A percentile compares a stretch with the other conserved stretches of the same genome.
Evolutionary conservation across 2,888 invertebrate genomes (phyloP).

Genomic region (Tetragnatha montana): DNA sequence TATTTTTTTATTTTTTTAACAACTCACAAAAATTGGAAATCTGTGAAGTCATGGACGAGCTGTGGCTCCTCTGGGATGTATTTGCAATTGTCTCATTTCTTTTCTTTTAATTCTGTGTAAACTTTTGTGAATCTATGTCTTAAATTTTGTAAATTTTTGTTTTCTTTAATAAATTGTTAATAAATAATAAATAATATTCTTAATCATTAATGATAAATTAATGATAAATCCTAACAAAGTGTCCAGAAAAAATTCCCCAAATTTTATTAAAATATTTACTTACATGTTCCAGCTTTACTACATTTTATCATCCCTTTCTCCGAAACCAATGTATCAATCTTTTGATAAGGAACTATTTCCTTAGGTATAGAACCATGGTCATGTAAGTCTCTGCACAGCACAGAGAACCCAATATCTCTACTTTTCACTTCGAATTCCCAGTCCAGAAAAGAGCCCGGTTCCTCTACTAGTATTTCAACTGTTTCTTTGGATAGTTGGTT

Average conservation of each 20-base stretch:
- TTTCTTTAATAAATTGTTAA: too few relatives aligned
- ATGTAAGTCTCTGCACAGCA: not conserved
- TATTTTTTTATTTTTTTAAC: too few relatives aligned
- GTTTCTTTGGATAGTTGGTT: not conserved
- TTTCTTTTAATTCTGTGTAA: too few relatives aligned
- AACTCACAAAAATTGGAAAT: too few relatives aligned
- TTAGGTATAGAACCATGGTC: not conserved
- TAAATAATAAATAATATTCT: too few relatives aligned
- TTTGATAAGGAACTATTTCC: constrained; percentile 9
- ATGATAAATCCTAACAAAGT: too few relatives aligned
- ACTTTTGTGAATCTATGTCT: too few relatives aligned
- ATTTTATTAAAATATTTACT: not conserved
- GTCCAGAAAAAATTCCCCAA: not conserved
- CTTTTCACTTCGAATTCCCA: constrained; percentile 27
- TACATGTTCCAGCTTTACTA: constrained; percentile 16
- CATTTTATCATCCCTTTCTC: constrained; percentile 5
- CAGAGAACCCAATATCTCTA: constrained; percentile 8
- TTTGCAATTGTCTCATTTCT: too few relatives aligned
- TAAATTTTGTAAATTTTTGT: too few relatives aligned
- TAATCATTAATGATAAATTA: too few relatives aligned
- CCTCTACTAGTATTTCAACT: not conserved
- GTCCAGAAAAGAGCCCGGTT: constrained; percentile 2
- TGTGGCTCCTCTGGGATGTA: too few relatives aligned
- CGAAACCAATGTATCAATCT: not conserved
- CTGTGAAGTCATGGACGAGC: too few relatives aligned